Percentiles rank a stretch among this genome's conserved stretches.
phyloP scores from a whole-genome alignment of 2,797 vertebrate species.

The Clarias platycephalus region DNA sequence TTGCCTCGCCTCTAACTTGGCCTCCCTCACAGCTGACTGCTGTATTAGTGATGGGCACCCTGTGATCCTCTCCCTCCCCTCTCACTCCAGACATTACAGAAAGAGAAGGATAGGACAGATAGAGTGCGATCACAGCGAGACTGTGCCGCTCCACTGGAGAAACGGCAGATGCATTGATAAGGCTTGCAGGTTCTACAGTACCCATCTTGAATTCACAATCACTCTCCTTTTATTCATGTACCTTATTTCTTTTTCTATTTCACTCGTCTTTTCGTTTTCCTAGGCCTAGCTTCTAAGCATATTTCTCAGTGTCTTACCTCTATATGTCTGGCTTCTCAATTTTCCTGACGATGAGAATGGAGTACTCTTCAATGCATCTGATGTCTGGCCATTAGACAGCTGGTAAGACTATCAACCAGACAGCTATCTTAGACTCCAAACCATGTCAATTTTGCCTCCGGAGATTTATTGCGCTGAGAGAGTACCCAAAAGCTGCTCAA shows the following conservation, averaged over 20 bases:
- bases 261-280: background rate
- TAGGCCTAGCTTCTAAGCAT: background rate
- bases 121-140: conserved; percentile 68
- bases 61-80: conserved; percentile 56
- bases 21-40: conserved; percentile 49
- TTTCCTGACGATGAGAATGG: conserved; percentile 34
- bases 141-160: conserved; percentile 60
- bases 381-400: conserved; percentile 42
- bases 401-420: conserved; percentile 37
- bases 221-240: conserved; percentile 9
- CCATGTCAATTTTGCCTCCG: background rate
- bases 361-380: conserved; percentile 40
- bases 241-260: conserved; percentile 34
- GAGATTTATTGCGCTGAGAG: conserved; percentile 13
- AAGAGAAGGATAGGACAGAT: conserved; percentile 56
- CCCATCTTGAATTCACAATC: conserved; percentile 50
- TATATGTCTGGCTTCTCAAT: conserved; percentile 32
- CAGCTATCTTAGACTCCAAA: conserved; percentile 35
- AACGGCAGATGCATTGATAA: conserved; percentile 76
- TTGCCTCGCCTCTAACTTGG: conserved; percentile 46
- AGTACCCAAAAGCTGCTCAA: background rate
- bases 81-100: conserved; percentile 55
- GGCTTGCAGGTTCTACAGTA: conserved; percentile 64
- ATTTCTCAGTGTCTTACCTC: conserved; percentile 3
- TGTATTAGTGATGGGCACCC: conserved; percentile 61